These are phyloP conservation scores for Odiellus spinosus DNA, from an alignment of 2,888 invertebrate species.

Conservation along the genomic window DNA sequence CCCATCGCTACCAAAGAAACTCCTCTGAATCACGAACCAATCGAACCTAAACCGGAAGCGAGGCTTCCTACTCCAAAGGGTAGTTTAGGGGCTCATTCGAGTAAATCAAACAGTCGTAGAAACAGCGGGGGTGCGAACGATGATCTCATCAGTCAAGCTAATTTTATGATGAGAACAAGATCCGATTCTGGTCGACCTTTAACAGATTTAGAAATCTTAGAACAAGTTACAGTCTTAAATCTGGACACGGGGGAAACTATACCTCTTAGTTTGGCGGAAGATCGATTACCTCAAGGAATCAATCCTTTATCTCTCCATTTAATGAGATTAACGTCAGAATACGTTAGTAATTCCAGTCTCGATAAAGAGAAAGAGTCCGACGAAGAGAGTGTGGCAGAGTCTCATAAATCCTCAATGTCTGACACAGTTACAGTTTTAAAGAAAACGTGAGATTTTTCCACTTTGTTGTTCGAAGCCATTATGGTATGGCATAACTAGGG, in stretches of 20 bases:
- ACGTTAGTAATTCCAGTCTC: constrained; percentile 43
- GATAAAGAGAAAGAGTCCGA: constrained; percentile 44
- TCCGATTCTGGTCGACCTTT: constrained; percentile 73
- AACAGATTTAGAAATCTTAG: constrained; percentile 80
- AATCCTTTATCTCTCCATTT: constrained; percentile 90
- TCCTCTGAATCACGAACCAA: no score
- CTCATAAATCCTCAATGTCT: constrained; percentile 34
- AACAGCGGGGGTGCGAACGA: not conserved
- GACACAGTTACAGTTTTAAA: constrained; percentile 36
- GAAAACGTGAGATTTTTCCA: constrained; percentile 26
- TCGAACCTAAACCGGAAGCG: no score
- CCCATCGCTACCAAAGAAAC: no score
- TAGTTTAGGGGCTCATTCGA: no score
- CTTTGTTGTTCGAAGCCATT: no score
- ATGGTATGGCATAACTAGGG: no score
- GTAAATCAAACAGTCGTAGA: no score
- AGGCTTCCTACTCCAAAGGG: no score
- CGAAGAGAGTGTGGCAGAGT: constrained; percentile 51
- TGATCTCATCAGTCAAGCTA: not conserved
- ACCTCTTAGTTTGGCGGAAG: constrained; percentile 86
- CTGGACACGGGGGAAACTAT: constrained; percentile 65
- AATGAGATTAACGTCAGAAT: constrained; percentile 80
- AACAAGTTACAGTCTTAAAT: constrained; percentile 53
- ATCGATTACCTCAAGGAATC: constrained; percentile 74
- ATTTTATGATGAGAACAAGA: constrained; percentile 40